Evolutionary conservation across 2,888 invertebrate genomes (phyloP).

Genomic region (Lasius platythorax): DNA sequence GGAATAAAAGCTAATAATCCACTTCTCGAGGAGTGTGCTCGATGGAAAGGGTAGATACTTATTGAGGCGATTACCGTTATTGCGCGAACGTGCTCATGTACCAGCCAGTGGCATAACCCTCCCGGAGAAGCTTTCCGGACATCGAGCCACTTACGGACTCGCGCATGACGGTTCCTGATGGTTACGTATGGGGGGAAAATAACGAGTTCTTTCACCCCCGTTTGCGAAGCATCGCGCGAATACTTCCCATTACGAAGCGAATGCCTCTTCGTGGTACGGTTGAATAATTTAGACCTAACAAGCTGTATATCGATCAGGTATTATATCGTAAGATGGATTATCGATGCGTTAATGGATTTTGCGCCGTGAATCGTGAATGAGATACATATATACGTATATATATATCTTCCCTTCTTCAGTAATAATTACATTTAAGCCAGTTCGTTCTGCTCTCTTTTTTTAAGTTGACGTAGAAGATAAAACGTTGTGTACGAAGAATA

Average conservation of each 20-base stretch:
- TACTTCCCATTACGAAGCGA: slow-evolving; percentile 40
- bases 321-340: neutral
- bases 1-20: slow-evolving; percentile 60
- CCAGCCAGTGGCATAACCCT: slow-evolving; percentile 73
- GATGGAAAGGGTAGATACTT: slow-evolving; percentile 69
- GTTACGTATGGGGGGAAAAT: slow-evolving; percentile 69
- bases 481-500: neutral
- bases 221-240: slow-evolving; percentile 8
- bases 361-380: neutral
- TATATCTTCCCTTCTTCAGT: neutral
- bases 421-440: neutral
- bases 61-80: slow-evolving; percentile 75
- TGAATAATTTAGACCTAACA: slow-evolving; percentile 33
- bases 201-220: slow-evolving; percentile 63
- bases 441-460: neutral
- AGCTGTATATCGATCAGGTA: slow-evolving; percentile 37
- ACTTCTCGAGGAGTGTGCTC: slow-evolving; percentile 65
- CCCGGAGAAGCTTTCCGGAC: slow-evolving; percentile 68
- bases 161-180: slow-evolving; percentile 71
- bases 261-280: slow-evolving; percentile 26
- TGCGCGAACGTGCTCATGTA: slow-evolving; percentile 74
- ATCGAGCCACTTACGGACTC: slow-evolving; percentile 70
- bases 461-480: neutral
- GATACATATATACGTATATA: neutral
- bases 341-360: neutral